Percentiles rank a stretch among this genome's conserved stretches.
Evolutionary conservation across 2,888 invertebrate species (phyloP).

Genomic region (Rutpela maculata): DNA sequence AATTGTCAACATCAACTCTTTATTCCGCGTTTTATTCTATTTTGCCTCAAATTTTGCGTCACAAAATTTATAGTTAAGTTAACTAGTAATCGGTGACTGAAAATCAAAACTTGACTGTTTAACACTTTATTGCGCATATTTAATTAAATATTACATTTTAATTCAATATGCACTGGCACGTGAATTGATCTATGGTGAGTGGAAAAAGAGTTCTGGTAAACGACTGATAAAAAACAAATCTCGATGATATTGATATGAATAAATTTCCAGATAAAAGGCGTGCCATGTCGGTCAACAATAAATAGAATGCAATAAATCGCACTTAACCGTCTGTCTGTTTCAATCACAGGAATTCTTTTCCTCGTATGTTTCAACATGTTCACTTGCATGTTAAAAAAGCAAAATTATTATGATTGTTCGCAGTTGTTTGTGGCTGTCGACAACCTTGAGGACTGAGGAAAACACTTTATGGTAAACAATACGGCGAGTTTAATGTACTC

Average conservation of each 20-base stretch:
- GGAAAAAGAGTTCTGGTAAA: constrained; percentile 1
- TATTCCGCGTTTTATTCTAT: too few relatives aligned
- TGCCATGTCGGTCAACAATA: constrained; percentile 15
- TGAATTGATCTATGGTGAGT: neutral
- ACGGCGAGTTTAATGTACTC: constrained; percentile 57
- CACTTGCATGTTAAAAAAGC: constrained; percentile 22
- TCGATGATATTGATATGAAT: neutral
- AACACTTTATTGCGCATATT: too few relatives aligned
- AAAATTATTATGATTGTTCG: constrained; percentile 35
- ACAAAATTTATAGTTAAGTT: too few relatives aligned
- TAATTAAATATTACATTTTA: too few relatives aligned
- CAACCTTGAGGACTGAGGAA: constrained; percentile 55
- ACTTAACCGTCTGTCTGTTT: constrained; percentile 23
- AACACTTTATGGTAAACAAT: constrained; percentile 57
- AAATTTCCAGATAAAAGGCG: neutral
- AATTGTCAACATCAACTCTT: too few relatives aligned
- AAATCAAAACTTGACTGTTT: too few relatives aligned
- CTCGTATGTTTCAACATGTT: neutral
- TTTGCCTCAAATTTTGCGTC: too few relatives aligned
- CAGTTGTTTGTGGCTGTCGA: constrained; percentile 45
- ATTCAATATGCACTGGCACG: too few relatives aligned
- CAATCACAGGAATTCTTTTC: neutral
- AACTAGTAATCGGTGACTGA: too few relatives aligned
- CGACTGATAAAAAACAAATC: neutral
- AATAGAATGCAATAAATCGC: constrained; percentile 28